phyloP scores from a whole-genome alignment of 2,888 invertebrate genomes.

The Junonia oenone region DNA sequence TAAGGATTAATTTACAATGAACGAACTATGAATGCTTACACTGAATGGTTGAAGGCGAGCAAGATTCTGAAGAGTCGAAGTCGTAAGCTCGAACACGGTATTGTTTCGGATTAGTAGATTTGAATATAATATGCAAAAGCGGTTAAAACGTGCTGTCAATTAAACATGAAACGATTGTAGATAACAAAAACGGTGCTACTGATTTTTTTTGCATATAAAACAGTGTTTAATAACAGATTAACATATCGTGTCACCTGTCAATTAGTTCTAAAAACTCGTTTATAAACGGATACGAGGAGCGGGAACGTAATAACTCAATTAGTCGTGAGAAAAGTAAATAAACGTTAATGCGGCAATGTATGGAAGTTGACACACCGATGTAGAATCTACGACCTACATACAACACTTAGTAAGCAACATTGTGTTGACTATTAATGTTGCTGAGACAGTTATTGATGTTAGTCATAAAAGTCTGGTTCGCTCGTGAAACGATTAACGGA shows the following conservation, averaged over 20 bases:
- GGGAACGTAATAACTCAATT: slow-evolving; percentile 24
- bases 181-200: background rate
- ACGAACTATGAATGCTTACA: slow-evolving; percentile 37
- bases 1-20: slow-evolving; percentile 52
- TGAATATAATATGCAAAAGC: slow-evolving; percentile 10
- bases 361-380: slow-evolving; percentile 24
- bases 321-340: slow-evolving; percentile 32
- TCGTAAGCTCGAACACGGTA: slow-evolving; percentile 37
- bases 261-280: slow-evolving; percentile 13
- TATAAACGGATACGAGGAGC: slow-evolving; percentile 4
- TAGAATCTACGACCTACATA: slow-evolving; percentile 26
- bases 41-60: slow-evolving; percentile 68
- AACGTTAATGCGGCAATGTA: slow-evolving; percentile 25
- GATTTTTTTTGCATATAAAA: slow-evolving; percentile 6
- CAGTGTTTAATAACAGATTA: slow-evolving; percentile 9
- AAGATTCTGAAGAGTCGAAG: slow-evolving; percentile 55
- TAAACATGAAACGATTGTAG: background rate
- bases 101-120: slow-evolving; percentile 26
- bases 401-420: background rate
- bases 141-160: background rate
- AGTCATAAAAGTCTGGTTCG: slow-evolving; percentile 9
- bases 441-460: slow-evolving; percentile 12
- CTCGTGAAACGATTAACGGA: slow-evolving; percentile 10
- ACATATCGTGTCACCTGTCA: slow-evolving; percentile 18
- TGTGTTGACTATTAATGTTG: slow-evolving; percentile 15